phyloP scores from a whole-genome alignment of 2,113 vertebrate species.

The cattle (Bos taurus) region ARS-UCD2.0 NC_037338.1:83820501-83821000 shows the following conservation, averaged over 20 bases:
- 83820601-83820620: too few relatives aligned
- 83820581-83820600: too few relatives aligned
- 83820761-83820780: too few relatives aligned
- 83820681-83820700: too few relatives aligned
- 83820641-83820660: too few relatives aligned
- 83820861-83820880: not conserved
- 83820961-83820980: not conserved
- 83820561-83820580: too few relatives aligned
- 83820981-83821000: not conserved
- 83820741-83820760: too few relatives aligned
- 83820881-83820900: not conserved
- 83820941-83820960: not conserved
- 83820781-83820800: too few relatives aligned
- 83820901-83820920: not conserved
- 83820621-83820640: too few relatives aligned
- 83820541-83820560: not conserved
- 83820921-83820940: not conserved
- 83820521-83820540: not conserved
- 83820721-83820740: too few relatives aligned
- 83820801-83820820: not conserved
- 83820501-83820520: not conserved
- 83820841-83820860: not conserved
- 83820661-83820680: too few relatives aligned
- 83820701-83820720: too few relatives aligned
- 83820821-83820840: not conserved